Base-by-base conservation (phyloP, 92 coral and sea anemone species). In the Porites divaricata region DNA sequence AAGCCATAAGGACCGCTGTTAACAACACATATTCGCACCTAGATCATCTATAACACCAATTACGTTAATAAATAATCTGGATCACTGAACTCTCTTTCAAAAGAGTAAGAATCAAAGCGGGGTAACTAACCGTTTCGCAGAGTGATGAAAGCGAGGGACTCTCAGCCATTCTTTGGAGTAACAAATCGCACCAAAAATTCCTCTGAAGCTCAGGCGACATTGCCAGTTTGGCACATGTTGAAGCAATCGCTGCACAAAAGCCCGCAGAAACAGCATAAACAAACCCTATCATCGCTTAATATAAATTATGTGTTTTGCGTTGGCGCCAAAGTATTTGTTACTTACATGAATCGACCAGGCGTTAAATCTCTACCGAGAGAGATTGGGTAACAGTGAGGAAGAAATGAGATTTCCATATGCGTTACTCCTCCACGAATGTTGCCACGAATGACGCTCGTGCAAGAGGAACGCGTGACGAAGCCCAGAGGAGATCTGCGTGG, bases 171-270 rank as follows among this genome's bases (percentile, higher is more conserved):
- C 80, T 65, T 79, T 64, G 81, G 69, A 88, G 77, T 8, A 87
- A 65, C 49, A 62, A 63, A 56, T 67, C 67, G 59, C 98, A 97
- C 78, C 90, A 75, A 75, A 81, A 45, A 6, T 56, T 59, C 15
- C 62, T 73, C 77, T 89, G 92, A 8, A 95, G 6, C 20, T 76
- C 94, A 24, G 98, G 94, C 26, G 97, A 89, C 94, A 97, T 93
- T 61, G 98, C 98, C n/a, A 97, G 91, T 64, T 97, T 97, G 16
- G 98, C 99, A 74, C 88, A 93, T 26, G 91, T 84, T 8, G 99
- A 97, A 7, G 99, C 99, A 35, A 81, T 45, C 15, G 99, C 99
- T 15, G 99, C 99, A 88, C 95, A 91, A 54, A 75, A 90, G 13
- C 99, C 99, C 20, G 99, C 98, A 70, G 70, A 76, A 11, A 92